phyloP scores from a whole-genome alignment of 2,797 vertebrate genomes.

The Thaleichthys pacificus region DNA sequence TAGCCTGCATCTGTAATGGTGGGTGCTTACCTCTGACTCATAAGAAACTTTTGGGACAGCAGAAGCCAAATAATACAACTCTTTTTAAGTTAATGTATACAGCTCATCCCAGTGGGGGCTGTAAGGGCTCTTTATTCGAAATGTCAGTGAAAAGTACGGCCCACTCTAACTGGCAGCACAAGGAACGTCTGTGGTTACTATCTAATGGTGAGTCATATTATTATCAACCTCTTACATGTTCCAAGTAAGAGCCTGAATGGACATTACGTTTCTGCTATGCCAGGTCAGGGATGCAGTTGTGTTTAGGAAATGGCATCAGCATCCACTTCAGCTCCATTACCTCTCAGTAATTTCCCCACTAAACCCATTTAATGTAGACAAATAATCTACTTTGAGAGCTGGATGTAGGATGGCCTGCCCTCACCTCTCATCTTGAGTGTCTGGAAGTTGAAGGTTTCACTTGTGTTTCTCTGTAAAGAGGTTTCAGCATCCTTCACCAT shows the following conservation, averaged over 20 bases:
- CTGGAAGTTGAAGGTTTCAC: too few species aligned
- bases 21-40: constrained; percentile 18
- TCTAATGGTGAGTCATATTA: constrained; percentile 56
- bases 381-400: not conserved
- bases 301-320: constrained; percentile 34
- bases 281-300: constrained; percentile 36
- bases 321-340: constrained; percentile 13
- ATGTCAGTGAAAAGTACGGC: not conserved
- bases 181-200: constrained; percentile 58
- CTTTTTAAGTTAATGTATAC: constrained; percentile 29
- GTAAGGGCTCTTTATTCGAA: constrained; percentile 38
- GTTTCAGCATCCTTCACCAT: constrained; percentile 13
- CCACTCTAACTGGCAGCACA: not conserved
- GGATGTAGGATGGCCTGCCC: too few species aligned
- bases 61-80: constrained; percentile 25
- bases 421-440: too few species aligned
- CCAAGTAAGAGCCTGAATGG: constrained; percentile 55
- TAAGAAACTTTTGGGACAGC: constrained; percentile 25
- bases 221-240: constrained; percentile 45
- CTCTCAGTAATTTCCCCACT: constrained; percentile 22
- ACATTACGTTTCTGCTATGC: constrained; percentile 49
- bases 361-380: constrained; percentile 13
- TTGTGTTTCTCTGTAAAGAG: too few species aligned
- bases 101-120: constrained; percentile 42
- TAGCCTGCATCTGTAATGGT: constrained; percentile 18